A percentile compares a stretch with the other conserved stretches of the same genome.
Evolutionary conservation across 1,140 invertebrate species (phyloP).

Genomic region (Rhagoletis pomonella): DNA sequence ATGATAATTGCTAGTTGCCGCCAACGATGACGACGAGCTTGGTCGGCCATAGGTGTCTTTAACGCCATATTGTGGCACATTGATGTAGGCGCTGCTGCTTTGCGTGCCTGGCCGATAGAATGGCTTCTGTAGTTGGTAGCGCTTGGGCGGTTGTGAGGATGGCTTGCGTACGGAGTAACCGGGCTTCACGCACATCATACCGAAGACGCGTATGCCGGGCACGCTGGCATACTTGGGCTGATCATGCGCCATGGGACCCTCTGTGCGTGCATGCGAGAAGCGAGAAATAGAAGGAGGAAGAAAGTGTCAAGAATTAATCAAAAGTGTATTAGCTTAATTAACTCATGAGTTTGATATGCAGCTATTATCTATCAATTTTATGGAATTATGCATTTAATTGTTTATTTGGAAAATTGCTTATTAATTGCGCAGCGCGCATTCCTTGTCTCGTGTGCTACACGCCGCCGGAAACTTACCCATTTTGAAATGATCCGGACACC

Average conservation of each 20-base stretch:
- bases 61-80: slow-evolving; percentile 54
- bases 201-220: slow-evolving; percentile 92
- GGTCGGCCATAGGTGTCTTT: slow-evolving; percentile 70
- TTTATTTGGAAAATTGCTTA: slow-evolving; percentile 33
- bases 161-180: slow-evolving; percentile 71
- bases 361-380: slow-evolving; percentile 23
- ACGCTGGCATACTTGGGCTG: slow-evolving; percentile 95
- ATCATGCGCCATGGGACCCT: slow-evolving; percentile 94
- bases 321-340: slow-evolving; percentile 7
- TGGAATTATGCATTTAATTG: background rate
- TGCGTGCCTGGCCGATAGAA: slow-evolving; percentile 66
- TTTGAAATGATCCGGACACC: slow-evolving; percentile 88
- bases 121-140: slow-evolving; percentile 71
- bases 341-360: background rate
- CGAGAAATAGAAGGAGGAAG: background rate
- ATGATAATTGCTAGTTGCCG: slow-evolving; percentile 49
- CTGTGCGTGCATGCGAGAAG: slow-evolving; percentile 75
- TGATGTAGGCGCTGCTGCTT: slow-evolving; percentile 56
- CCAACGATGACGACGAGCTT: slow-evolving; percentile 35
- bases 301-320: background rate
- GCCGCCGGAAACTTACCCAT: slow-evolving; percentile 79
- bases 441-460: too few species aligned
- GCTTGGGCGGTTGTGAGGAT: slow-evolving; percentile 70
- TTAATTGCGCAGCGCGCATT: background rate
- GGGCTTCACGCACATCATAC: slow-evolving; percentile 89